These are phyloP conservation scores for Cynaeus angustus DNA, from an alignment of 2,888 invertebrate genomes.

Conservation along the genomic window DNA sequence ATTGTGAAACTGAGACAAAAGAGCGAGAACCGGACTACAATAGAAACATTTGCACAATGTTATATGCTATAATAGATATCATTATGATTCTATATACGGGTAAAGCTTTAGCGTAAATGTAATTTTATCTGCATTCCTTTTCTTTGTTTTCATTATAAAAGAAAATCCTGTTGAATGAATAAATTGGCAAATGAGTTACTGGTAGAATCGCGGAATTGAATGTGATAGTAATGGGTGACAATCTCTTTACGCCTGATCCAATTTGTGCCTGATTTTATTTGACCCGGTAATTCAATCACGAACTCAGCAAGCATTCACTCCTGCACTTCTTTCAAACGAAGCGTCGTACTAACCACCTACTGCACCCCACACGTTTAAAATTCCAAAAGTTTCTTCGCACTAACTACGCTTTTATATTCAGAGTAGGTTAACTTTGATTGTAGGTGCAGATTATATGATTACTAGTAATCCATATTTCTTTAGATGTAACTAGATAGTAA, in stretches of 20 bases:
- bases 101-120: background rate
- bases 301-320: slow-evolving; percentile 63
- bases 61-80: too few relatives aligned
- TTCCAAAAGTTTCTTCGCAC: slow-evolving; percentile 24
- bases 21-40: too few relatives aligned
- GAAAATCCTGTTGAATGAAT: slow-evolving; percentile 46
- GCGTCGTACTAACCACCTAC: slow-evolving; percentile 26
- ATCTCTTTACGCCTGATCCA: slow-evolving; percentile 70
- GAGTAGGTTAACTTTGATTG: too few relatives aligned
- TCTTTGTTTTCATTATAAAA: slow-evolving; percentile 19
- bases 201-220: slow-evolving; percentile 63
- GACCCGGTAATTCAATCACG: slow-evolving; percentile 70
- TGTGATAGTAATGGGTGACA: slow-evolving; percentile 71
- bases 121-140: background rate
- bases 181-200: slow-evolving; percentile 56
- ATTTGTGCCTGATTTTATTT: slow-evolving; percentile 70
- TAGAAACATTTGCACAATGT: too few relatives aligned
- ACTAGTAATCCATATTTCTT: too few relatives aligned
- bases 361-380: slow-evolving; percentile 15
- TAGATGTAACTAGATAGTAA: too few relatives aligned
- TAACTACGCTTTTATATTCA: background rate
- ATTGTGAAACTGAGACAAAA: too few relatives aligned
- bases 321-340: slow-evolving; percentile 51
- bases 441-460: too few relatives aligned
- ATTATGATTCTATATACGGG: too few relatives aligned